Percentiles rank a stretch among this genome's conserved stretches.
These are phyloP conservation scores for Coelopa frigida DNA, from an alignment of 1,140 invertebrate genomes.

Conservation along the genomic window DNA sequence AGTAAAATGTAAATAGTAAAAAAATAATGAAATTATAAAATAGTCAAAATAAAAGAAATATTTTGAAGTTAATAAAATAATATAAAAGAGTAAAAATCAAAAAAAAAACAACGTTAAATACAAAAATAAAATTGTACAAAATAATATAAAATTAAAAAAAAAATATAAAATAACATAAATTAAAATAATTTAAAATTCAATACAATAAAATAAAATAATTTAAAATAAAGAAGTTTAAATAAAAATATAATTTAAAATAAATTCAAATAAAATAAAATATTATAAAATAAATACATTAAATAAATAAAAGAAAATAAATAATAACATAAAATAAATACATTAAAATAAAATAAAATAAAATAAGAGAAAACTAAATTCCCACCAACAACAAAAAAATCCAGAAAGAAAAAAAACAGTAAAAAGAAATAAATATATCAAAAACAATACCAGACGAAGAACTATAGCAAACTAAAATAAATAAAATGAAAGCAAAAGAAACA, in stretches of 20 bases:
- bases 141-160: not conserved
- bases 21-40: not conserved
- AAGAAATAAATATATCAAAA: not conserved
- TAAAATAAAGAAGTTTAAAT: not conserved
- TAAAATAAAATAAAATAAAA: not conserved
- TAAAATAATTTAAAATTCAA: not conserved
- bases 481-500: not conserved
- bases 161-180: not conserved
- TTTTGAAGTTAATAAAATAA: not conserved
- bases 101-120: not conserved
- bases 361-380: not conserved
- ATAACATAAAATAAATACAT: not conserved
- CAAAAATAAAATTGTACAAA: not conserved
- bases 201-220: not conserved
- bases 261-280: not conserved
- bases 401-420: slow-evolving; percentile 6
- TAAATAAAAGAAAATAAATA: not conserved
- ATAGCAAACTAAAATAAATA: not conserved
- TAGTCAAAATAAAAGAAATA: not conserved
- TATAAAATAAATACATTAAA: not conserved
- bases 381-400: not conserved
- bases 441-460: not conserved
- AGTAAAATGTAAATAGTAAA: not conserved
- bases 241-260: not conserved
- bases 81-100: not conserved